phyloP scores from a whole-genome alignment of 2,113 vertebrate genomes.

The Mobula hypostoma region DNA sequence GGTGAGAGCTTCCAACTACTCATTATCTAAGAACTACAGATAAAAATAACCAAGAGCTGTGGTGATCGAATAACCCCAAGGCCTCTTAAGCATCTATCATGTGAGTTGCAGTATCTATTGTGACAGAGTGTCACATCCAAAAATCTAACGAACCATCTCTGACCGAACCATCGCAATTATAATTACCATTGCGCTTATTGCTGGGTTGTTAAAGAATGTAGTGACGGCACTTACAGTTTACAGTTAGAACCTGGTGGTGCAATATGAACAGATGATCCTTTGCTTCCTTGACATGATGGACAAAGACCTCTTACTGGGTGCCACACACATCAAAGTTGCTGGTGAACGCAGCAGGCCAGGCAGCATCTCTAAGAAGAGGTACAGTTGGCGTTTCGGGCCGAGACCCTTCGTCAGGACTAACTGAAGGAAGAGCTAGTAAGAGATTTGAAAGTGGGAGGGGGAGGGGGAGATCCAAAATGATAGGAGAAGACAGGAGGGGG shows the following conservation, averaged over 20 bases:
- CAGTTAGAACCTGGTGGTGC: neutral
- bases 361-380: too few species aligned
- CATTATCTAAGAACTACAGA: conserved; percentile 9
- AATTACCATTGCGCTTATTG: neutral
- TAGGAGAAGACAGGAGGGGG: too few species aligned
- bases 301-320: neutral
- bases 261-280: neutral
- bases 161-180: neutral
- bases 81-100: neutral
- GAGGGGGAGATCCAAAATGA: too few species aligned
- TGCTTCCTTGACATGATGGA: neutral
- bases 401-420: too few species aligned
- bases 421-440: too few species aligned
- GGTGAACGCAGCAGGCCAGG: too few species aligned
- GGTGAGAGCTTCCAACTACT: conserved; percentile 12
- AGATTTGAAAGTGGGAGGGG: too few species aligned
- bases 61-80: neutral
- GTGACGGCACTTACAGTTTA: neutral
- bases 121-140: neutral
- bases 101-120: neutral
- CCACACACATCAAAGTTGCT: neutral
- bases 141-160: conserved; percentile 19
- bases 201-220: neutral
- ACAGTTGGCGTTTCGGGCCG: too few species aligned
- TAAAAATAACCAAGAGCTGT: conserved; percentile 10